A percentile compares a stretch with the other conserved stretches of the same genome.
phyloP scores from a whole-genome alignment of 2,888 invertebrate genomes.

The Cephus pygmeus region DNA sequence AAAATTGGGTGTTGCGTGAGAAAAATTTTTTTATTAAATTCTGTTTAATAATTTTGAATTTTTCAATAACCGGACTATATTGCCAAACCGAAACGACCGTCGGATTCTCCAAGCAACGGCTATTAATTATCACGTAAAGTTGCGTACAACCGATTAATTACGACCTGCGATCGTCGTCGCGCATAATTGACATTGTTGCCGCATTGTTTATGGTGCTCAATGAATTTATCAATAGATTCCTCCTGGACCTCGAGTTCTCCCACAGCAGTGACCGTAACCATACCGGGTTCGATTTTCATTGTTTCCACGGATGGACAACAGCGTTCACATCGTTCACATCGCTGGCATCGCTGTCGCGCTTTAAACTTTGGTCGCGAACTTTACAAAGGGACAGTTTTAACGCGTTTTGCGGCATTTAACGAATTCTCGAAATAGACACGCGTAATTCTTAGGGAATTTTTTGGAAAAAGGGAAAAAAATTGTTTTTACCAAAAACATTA shows the following conservation, averaged over 20 bases:
- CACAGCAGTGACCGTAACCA: constrained; percentile 12
- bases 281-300: constrained; percentile 38
- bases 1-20: neutral
- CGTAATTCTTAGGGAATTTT: neutral
- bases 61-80: neutral
- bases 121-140: constrained; percentile 41
- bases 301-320: constrained; percentile 31
- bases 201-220: constrained; percentile 56
- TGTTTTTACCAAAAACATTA: neutral
- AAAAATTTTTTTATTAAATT: too few relatives aligned
- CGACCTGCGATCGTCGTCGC: constrained; percentile 42
- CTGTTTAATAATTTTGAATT: too few relatives aligned
- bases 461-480: neutral
- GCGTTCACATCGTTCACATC: neutral
- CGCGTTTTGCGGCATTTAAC: neutral
- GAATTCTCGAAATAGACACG: neutral
- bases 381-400: neutral
- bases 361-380: neutral
- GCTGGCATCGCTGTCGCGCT: neutral
- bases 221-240: constrained; percentile 60
- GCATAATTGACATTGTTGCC: constrained; percentile 62
- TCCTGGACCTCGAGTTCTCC: constrained; percentile 27
- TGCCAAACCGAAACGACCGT: neutral
- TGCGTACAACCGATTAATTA: constrained; percentile 43
- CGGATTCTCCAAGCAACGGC: neutral